Conservation (phyloP, 2,888 invertebrate species). For the Dexiosoma caninum region DNA sequence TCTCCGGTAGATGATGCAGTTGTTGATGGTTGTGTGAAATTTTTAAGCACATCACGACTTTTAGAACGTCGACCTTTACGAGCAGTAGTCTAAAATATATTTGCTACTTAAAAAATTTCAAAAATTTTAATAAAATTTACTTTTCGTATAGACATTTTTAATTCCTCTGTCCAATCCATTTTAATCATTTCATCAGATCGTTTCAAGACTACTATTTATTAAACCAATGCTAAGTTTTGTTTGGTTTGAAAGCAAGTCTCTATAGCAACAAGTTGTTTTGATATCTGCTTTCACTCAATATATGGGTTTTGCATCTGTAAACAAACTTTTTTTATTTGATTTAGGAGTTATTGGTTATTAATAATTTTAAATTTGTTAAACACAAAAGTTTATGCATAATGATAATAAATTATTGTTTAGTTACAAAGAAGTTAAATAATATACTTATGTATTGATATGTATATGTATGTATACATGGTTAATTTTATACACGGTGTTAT, state of each 20-base stretch:
- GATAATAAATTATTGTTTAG: no score
- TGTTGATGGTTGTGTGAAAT: constrained; percentile 50
- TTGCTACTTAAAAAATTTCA: background rate
- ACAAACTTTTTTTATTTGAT: no score
- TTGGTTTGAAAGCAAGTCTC: constrained; percentile 9
- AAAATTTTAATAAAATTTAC: constrained; percentile 62
- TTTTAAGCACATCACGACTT: constrained; percentile 68
- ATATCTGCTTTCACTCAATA: background rate
- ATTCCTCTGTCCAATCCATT: constrained; percentile 78
- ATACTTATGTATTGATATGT: no score
- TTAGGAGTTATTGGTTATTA: no score
- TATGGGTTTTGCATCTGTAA: no score
- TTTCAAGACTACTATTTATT: background rate
- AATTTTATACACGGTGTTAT: no score
- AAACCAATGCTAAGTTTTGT: background rate
- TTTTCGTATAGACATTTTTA: constrained; percentile 77
- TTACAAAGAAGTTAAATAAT: no score
- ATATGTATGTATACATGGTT: no score
- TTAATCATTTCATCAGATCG: constrained; percentile 2
- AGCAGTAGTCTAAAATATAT: constrained; percentile 72
- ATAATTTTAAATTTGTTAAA: no score
- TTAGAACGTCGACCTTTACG: constrained; percentile 77
- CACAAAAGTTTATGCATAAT: no score
- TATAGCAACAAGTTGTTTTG: constrained; percentile 39
- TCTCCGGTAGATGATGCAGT: constrained; percentile 64